Percentiles rank a stretch among this genome's conserved stretches.
Evolutionary conservation across 2,888 invertebrate genomes (phyloP).

Genomic region (Busseola fusca): DNA sequence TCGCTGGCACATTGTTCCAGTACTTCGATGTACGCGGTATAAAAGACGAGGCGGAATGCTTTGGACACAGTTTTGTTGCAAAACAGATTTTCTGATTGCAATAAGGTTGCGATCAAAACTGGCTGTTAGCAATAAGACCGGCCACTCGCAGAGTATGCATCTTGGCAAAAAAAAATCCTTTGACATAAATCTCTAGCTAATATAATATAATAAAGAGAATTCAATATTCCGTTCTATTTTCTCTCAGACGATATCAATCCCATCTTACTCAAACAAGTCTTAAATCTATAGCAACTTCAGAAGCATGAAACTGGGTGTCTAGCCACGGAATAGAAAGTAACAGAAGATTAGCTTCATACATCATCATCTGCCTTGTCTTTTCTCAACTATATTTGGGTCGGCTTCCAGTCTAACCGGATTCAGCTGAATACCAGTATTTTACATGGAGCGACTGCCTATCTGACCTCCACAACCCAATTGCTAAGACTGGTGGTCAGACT

Average conservation of each 20-base stretch:
- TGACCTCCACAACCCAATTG: too few species aligned
- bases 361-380: too few species aligned
- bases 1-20: too few species aligned
- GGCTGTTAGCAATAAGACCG: conserved; percentile 7
- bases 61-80: not conserved
- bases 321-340: not conserved
- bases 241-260: conserved; percentile 31
- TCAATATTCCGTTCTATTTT: conserved; percentile 46
- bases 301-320: conserved; percentile 30
- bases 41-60: too few species aligned
- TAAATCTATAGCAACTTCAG: conserved; percentile 29
- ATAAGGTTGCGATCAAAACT: not conserved
- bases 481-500: too few species aligned
- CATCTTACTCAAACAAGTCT: conserved; percentile 31
- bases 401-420: too few species aligned
- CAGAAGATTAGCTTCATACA: not conserved
- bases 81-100: not conserved
- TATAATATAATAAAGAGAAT: conserved; percentile 40
- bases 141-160: not conserved
- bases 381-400: too few species aligned
- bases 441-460: too few species aligned
- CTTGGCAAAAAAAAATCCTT: not conserved
- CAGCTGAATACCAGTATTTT: too few species aligned
- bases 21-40: too few species aligned
- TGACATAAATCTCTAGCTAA: conserved; percentile 16